These are phyloP conservation scores for Zeuzera pyrina DNA, from an alignment of 2,888 invertebrate species.

Conservation along the genomic window DNA sequence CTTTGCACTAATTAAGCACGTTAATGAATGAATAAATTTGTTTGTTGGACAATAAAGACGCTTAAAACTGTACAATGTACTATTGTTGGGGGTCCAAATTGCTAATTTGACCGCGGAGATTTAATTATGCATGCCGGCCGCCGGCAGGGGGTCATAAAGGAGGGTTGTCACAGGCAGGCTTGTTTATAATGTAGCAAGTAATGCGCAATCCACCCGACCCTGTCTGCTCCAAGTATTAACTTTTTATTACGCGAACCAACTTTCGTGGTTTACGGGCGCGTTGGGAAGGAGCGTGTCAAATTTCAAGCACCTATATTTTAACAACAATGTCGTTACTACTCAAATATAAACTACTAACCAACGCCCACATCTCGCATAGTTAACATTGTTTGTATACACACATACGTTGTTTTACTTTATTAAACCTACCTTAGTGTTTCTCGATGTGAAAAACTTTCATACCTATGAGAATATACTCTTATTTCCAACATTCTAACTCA, in stretches of 20 bases:
- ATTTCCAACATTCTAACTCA: no score
- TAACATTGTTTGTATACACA: no score
- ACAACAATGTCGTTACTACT: slow-evolving; percentile 15
- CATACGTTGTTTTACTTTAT: no score
- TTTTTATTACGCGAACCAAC: slow-evolving; percentile 64
- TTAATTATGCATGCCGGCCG: slow-evolving; percentile 69
- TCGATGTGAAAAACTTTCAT: no score
- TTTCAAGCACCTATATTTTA: slow-evolving; percentile 28
- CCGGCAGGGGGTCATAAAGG: slow-evolving; percentile 48
- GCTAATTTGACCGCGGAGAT: slow-evolving; percentile 70
- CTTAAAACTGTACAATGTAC: slow-evolving; percentile 63
- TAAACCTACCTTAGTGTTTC: no score
- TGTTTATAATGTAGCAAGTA: slow-evolving; percentile 70
- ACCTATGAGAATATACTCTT: no score
- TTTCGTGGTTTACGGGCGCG: slow-evolving; percentile 52
- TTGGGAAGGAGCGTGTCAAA: slow-evolving; percentile 37
- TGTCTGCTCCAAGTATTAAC: slow-evolving; percentile 56
- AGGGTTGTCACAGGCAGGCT: slow-evolving; percentile 61
- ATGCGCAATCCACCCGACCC: slow-evolving; percentile 56
- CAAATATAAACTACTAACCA: no score
- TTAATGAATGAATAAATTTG: slow-evolving; percentile 62
- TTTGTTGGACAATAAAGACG: slow-evolving; percentile 61
- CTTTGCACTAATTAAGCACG: slow-evolving; percentile 47
- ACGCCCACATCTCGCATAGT: no score
- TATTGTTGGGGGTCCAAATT: slow-evolving; percentile 62